These are phyloP conservation scores for Nipponia nippon DNA, from an alignment of 2,113 vertebrate genomes.

Conservation along the genomic window DNA sequence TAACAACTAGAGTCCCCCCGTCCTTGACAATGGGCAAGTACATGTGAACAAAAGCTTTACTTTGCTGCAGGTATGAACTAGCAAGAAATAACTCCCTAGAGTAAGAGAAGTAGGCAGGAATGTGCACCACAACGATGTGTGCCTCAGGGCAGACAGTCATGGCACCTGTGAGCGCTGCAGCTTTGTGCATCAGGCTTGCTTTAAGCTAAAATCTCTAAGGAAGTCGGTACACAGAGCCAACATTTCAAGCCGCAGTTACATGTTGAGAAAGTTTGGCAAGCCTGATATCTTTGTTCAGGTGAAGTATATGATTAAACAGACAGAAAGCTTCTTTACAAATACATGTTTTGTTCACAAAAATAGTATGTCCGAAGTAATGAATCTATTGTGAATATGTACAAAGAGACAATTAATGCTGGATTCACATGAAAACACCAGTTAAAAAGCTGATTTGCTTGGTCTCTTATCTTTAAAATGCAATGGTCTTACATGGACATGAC, in stretches of 20 bases:
- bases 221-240: neutral
- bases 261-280: neutral
- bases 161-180: neutral
- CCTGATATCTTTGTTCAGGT: neutral
- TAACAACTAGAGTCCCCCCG: neutral
- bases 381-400: neutral
- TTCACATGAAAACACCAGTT: neutral
- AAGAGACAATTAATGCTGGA: neutral
- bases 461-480: conserved; percentile 51
- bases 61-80: conserved; percentile 47
- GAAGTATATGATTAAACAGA: neutral
- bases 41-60: neutral
- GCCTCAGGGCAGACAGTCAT: neutral
- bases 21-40: neutral
- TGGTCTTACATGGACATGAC: neutral
- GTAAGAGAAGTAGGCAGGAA: neutral
- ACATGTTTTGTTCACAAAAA: neutral
- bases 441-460: conserved; percentile 6
- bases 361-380: neutral
- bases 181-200: neutral
- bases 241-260: neutral
- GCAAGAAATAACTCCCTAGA: neutral
- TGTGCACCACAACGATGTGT: neutral
- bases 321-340: neutral
- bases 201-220: neutral